A percentile compares a stretch with the other conserved stretches of the same genome.
Conservation (phyloP, 2,888 invertebrate genomes). For the Schizaphis graminum region DNA sequence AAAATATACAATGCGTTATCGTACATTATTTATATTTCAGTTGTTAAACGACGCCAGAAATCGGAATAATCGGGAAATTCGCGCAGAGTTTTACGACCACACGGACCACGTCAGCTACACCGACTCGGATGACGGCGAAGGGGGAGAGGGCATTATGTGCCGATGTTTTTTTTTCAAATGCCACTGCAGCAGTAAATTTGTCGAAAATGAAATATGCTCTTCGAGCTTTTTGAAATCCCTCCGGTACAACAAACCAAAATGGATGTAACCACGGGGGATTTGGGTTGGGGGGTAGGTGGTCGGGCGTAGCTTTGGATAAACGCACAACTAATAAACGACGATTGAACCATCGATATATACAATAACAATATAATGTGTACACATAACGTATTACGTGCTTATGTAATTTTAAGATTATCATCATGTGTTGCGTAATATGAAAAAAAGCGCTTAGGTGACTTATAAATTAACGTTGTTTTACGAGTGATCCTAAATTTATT, state of each 20-base stretch:
- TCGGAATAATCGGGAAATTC: slow-evolving; percentile 22
- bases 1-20: not conserved
- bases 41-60: not conserved
- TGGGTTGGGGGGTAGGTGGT: not conserved
- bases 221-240: slow-evolving; percentile 28
- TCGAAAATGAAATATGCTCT: slow-evolving; percentile 3
- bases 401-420: not conserved
- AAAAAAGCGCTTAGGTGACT: not conserved
- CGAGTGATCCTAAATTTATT: not conserved
- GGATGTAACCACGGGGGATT: not conserved
- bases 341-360: not conserved
- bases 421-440: not conserved
- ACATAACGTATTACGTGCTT: not conserved
- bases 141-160: not conserved
- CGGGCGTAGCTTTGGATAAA: not conserved
- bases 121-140: not conserved
- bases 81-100: not conserved
- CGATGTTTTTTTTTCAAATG: not conserved
- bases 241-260: slow-evolving; percentile 18
- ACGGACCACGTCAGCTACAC: not conserved
- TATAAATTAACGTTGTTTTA: not conserved
- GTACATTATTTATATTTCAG: not conserved
- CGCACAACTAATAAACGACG: not conserved
- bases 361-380: not conserved
- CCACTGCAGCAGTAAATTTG: not conserved